These are phyloP conservation scores for Aegotheles bennettii DNA, from an alignment of 2,113 vertebrate genomes.

Conservation along the genomic window DNA sequence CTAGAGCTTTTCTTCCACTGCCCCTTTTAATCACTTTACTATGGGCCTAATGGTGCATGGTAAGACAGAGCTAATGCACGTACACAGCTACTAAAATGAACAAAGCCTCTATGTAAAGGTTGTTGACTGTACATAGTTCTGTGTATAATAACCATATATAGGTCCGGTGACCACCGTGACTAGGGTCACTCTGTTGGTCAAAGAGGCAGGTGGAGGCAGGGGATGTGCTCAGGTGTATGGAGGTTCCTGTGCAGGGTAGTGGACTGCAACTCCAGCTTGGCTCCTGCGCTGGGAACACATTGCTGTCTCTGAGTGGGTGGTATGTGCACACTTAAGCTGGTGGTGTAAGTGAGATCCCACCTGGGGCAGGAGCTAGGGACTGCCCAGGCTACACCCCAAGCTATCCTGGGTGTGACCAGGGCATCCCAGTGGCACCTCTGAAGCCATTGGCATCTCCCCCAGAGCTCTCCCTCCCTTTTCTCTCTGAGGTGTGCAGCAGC, in stretches of 20 bases:
- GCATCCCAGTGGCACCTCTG: background rate
- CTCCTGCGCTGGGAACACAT: background rate
- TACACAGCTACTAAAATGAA: background rate
- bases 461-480: background rate
- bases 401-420: background rate
- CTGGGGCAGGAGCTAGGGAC: background rate
- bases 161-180: background rate
- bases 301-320: accelerated
- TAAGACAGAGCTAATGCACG: background rate
- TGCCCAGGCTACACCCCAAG: accelerated
- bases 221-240: background rate
- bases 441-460: background rate
- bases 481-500: background rate
- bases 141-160: accelerated
- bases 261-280: background rate
- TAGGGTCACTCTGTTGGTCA: background rate
- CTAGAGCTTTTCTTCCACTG: background rate
- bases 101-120: background rate
- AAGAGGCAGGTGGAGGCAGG: background rate
- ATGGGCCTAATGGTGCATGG: background rate
- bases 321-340: accelerated
- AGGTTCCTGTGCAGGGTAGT: background rate
- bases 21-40: background rate
- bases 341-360: background rate
- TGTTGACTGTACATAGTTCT: background rate